A percentile compares a stretch with the other conserved stretches of the same genome.
These are phyloP conservation scores for Timema podura DNA, from an alignment of 2,888 invertebrate species.

Conservation along the genomic window DNA sequence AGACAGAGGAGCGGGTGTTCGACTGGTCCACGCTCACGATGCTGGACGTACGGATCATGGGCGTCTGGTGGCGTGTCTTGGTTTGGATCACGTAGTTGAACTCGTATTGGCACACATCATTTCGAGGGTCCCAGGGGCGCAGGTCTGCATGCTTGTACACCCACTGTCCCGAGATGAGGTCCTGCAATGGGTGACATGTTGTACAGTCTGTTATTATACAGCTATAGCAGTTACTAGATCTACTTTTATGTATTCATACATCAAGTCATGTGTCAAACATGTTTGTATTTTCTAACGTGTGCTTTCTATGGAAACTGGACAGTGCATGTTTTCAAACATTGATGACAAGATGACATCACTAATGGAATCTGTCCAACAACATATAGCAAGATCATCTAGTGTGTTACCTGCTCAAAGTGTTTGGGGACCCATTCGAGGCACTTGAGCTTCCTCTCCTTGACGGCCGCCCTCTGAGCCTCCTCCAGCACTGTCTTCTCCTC, in stretches of 20 bases:
- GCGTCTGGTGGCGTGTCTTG: slow-evolving; percentile 69
- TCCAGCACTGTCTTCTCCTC: slow-evolving; percentile 88
- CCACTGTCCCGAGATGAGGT: slow-evolving; percentile 48
- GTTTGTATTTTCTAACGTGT: too few relatives aligned
- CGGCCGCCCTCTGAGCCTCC: slow-evolving; percentile 74
- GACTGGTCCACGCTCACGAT: slow-evolving; percentile 60
- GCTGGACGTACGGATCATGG: slow-evolving; percentile 67
- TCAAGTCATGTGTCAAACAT: too few relatives aligned
- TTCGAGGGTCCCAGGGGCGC: slow-evolving; percentile 83
- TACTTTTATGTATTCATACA: too few relatives aligned
- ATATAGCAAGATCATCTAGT: too few relatives aligned
- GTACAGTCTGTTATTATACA: too few relatives aligned
- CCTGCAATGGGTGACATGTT: slow-evolving; percentile 11
- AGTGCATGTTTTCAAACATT: too few relatives aligned
- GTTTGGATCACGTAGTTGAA: slow-evolving; percentile 74
- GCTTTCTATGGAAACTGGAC: too few relatives aligned
- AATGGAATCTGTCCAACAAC: too few relatives aligned
- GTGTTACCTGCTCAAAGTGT: slow-evolving; percentile 62
- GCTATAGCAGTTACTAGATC: too few relatives aligned
- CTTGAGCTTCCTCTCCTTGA: slow-evolving; percentile 62
- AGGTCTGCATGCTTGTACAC: slow-evolving; percentile 73
- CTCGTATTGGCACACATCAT: slow-evolving; percentile 85
- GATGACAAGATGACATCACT: too few relatives aligned
- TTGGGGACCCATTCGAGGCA: slow-evolving; percentile 68
- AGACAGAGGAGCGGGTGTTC: slow-evolving; percentile 51